Conservation (phyloP, 2,888 invertebrate species). For the Platycnemis pennipes region DNA sequence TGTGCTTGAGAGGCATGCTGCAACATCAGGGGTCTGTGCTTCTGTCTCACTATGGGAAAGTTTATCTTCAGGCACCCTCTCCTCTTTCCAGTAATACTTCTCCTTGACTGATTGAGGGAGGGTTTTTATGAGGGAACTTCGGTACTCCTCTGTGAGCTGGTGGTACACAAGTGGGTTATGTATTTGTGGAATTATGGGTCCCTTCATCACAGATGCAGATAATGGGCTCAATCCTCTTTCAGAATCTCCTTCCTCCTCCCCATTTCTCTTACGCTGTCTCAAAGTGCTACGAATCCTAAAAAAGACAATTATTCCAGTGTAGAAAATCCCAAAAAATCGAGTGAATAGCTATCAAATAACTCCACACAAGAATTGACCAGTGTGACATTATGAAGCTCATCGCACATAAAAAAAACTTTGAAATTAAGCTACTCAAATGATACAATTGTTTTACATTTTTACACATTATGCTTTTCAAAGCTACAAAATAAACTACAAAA, state of each 20-base stretch:
- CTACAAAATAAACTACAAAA: too few relatives aligned
- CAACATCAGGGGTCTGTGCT: not conserved
- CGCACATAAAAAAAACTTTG: too few relatives aligned
- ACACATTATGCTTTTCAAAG: too few relatives aligned
- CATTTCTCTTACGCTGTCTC: slow-evolving; percentile 38
- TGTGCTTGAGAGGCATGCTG: slow-evolving; percentile 37
- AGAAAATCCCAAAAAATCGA: too few relatives aligned
- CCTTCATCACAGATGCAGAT: slow-evolving; percentile 12
- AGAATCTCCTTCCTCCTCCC: slow-evolving; percentile 9
- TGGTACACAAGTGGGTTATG: slow-evolving; percentile 3
- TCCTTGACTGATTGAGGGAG: slow-evolving; percentile 19
- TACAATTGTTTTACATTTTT: too few relatives aligned
- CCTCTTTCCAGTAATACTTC: not conserved
- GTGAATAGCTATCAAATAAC: too few relatives aligned
- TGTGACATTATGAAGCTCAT: too few relatives aligned
- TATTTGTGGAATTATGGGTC: not conserved
- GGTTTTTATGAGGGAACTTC: not conserved
- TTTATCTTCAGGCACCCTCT: not conserved
- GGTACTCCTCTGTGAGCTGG: not conserved
- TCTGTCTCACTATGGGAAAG: not conserved
- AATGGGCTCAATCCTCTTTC: not conserved
- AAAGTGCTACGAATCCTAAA: not conserved
- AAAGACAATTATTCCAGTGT: not conserved
- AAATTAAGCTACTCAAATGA: too few relatives aligned
- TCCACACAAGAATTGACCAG: too few relatives aligned